Evolutionary conservation across 2,113 vertebrate genomes (phyloP).

Genomic region (Petaurus breviceps): DNA sequence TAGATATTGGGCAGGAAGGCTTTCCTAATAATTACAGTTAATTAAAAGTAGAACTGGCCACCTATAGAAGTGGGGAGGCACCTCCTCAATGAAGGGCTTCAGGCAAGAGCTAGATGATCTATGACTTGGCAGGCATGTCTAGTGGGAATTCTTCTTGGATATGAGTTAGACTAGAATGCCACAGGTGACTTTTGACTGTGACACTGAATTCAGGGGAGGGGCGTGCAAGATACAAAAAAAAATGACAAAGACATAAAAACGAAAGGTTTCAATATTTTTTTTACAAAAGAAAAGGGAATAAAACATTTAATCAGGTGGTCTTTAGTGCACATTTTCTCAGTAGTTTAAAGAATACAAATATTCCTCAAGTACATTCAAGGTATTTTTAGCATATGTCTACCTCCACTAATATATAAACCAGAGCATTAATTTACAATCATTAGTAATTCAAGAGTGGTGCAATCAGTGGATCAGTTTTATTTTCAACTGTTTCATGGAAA

Average conservation of each 20-base stretch:
- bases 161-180: background rate
- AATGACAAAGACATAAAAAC: background rate
- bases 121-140: background rate
- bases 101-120: background rate
- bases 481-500: slow-evolving; percentile 32
- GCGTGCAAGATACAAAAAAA: background rate
- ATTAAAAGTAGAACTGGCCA: background rate
- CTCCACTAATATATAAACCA: slow-evolving; percentile 30
- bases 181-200: background rate
- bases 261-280: background rate
- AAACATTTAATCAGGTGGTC: background rate
- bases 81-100: background rate
- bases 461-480: background rate
- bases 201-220: background rate
- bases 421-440: slow-evolving; percentile 23
- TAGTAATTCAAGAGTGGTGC: background rate
- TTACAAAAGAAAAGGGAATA: background rate
- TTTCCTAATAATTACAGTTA: background rate
- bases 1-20: background rate
- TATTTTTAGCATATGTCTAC: slow-evolving; percentile 7
- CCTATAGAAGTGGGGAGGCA: too few species aligned
- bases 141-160: background rate
- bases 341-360: background rate
- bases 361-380: background rate
- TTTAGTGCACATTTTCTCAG: background rate